Evolutionary conservation across 2,888 invertebrate genomes (phyloP).

Genomic region (Chaitophorus viminalis): DNA sequence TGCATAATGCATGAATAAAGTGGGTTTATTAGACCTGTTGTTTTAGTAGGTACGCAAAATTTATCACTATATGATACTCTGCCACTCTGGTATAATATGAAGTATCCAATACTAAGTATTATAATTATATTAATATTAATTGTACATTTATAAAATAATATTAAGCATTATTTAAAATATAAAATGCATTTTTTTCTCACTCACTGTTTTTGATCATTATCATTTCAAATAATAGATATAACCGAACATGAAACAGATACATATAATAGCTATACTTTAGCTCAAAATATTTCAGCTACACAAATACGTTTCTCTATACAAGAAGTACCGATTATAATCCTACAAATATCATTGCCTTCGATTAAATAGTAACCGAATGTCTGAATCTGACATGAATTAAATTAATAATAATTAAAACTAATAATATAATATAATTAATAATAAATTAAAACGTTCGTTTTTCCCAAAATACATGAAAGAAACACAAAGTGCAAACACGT

Average conservation of each 20-base stretch:
- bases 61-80: too few relatives aligned
- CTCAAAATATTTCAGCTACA: not conserved
- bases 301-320: not conserved
- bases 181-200: too few relatives aligned
- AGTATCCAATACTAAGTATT: too few relatives aligned
- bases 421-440: too few relatives aligned
- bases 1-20: too few relatives aligned
- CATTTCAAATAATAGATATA: not conserved
- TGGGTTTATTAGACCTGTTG: not conserved
- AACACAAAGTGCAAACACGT: conserved; percentile 48
- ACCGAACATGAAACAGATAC: not conserved
- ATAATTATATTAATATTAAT: too few relatives aligned
- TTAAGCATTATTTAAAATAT: not conserved
- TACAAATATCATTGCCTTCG: not conserved
- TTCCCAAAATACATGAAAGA: conserved; percentile 17
- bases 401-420: too few relatives aligned
- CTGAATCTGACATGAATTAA: conserved; percentile 1
- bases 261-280: not conserved
- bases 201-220: not conserved
- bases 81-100: too few relatives aligned
- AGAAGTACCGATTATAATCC: not conserved
- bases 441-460: too few relatives aligned
- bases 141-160: not conserved
- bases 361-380: conserved; percentile 9
- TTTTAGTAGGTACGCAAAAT: too few relatives aligned